Conservation (phyloP, 2,888 invertebrate genomes). For the Hydrotaea diabolus region DNA sequence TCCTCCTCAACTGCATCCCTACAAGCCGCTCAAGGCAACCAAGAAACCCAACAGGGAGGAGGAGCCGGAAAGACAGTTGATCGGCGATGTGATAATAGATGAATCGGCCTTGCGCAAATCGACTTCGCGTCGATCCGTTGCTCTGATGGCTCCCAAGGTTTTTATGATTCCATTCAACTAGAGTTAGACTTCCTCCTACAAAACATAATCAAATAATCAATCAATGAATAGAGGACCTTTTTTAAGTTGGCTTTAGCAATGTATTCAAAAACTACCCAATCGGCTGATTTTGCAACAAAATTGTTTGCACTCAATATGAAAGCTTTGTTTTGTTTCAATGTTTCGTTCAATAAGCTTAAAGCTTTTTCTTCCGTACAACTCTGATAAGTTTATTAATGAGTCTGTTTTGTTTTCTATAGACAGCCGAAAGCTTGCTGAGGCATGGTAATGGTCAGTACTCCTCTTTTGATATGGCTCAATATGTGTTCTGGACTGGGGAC, state of each 20-base stretch:
- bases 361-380: not conserved
- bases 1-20: conserved; percentile 60
- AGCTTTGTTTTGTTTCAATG: conserved; percentile 32
- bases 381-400: not conserved
- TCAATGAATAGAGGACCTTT: conserved; percentile 50
- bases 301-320: conserved; percentile 49
- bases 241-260: conserved; percentile 64
- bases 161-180: conserved; percentile 70
- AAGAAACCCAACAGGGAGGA: conserved; percentile 63
- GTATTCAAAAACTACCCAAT: conserved; percentile 56
- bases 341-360: conserved; percentile 23
- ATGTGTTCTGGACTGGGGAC: conserved; percentile 91
- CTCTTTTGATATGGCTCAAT: conserved; percentile 90
- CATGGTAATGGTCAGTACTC: conserved; percentile 86
- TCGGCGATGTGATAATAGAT: conserved; percentile 75
- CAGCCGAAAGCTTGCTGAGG: conserved; percentile 79
- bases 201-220: not conserved
- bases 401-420: conserved; percentile 77
- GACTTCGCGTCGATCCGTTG: conserved; percentile 68
- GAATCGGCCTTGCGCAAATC: conserved; percentile 75
- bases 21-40: conserved; percentile 45
- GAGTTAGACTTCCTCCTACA: conserved; percentile 47
- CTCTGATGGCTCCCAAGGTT: conserved; percentile 78
- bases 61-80: conserved; percentile 65
- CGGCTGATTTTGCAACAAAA: conserved; percentile 62